phyloP scores from a whole-genome alignment of 1,140 invertebrate species.

The Propsilocerus akamusi region DNA sequence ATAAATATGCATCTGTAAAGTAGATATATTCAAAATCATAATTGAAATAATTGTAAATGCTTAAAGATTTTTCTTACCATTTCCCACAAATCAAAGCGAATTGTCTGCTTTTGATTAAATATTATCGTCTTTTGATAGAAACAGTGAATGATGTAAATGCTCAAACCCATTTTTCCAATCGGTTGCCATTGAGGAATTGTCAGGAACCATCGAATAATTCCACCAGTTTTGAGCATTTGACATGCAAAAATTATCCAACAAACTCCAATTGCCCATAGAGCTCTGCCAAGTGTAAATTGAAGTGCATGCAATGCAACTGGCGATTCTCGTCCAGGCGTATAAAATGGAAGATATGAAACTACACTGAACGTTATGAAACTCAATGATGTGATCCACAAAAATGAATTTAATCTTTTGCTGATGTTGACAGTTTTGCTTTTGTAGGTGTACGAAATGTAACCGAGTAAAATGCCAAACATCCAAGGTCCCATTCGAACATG shows the following conservation, averaged over 20 bases:
- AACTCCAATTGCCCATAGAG: conserved; percentile 27
- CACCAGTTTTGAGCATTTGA: conserved; percentile 29
- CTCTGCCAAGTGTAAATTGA: conserved; percentile 30
- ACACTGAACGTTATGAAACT: neutral
- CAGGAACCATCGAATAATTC: conserved; percentile 10
- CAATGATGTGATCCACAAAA: neutral
- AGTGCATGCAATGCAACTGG: conserved; percentile 17
- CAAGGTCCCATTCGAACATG: conserved; percentile 13
- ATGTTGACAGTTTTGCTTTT: neutral
- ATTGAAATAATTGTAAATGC: too few species aligned
- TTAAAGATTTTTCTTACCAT: too few species aligned
- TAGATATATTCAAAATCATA: too few species aligned
- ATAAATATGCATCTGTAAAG: neutral
- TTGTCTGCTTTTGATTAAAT: neutral
- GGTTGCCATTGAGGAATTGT: neutral
- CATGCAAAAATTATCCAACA: conserved; percentile 37
- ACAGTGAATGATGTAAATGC: neutral
- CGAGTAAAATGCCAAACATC: conserved; percentile 16
- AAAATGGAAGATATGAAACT: neutral
- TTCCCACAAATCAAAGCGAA: neutral
- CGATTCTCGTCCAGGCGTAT: neutral
- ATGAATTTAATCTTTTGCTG: neutral
- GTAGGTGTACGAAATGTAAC: conserved; percentile 10
- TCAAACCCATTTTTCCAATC: neutral
- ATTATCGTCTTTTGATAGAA: neutral